Base-by-base conservation (phyloP, 2,797 vertebrate species). In the Pangasius larnaudii region DNA sequence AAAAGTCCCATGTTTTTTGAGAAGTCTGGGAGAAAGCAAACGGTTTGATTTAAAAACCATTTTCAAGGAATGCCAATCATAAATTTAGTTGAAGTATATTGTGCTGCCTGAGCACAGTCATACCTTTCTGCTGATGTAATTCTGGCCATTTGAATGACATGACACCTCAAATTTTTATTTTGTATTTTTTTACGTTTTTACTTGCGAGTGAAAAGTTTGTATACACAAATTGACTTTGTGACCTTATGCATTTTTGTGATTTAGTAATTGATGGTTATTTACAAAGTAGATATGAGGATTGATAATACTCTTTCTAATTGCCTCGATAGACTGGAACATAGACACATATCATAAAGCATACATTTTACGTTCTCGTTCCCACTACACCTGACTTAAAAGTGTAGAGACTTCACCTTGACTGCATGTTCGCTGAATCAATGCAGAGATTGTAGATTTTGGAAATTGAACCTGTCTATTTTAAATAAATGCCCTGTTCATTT, bases 1-100 rank as follows among this genome's bases (percentile, higher is more conserved):
- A 93, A 93, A 94, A 91, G 93, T 94, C 92, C 92, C 94, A 96
- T 96, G 94, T 95, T 95, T 96, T 96, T 96, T 94, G 92, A 96
- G 93, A 92, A 92, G 93, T 91, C 90, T 89, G 90, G 84, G 91
- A 85, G 92, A 93, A 93, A 93, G 91, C 91, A 93, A 93, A 90
- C 91, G 91, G 90, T 93, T 91, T 85, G 90, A 92, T 92, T 93
- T 90, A 83, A 91, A 91, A 92, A 91, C 63, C 11, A 77, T 87
- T 84, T 88, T 81, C 85, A 87, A 91, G 90, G 89, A 90, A 79
- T 89, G 58, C 59, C 33, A 83, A 91, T 86, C 89, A 86, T 84
- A 87, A 86, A 90, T 86, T 79, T 79, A 78, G 75, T 79, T 67
- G 14, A 86, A 63, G 85, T 84, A 33, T 87, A 88, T 84, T 82